Evolutionary conservation across 2,113 vertebrate species (phyloP), one percentile per base, ranked within the genome.

Genomic region (Petromus typicus): DNA sequence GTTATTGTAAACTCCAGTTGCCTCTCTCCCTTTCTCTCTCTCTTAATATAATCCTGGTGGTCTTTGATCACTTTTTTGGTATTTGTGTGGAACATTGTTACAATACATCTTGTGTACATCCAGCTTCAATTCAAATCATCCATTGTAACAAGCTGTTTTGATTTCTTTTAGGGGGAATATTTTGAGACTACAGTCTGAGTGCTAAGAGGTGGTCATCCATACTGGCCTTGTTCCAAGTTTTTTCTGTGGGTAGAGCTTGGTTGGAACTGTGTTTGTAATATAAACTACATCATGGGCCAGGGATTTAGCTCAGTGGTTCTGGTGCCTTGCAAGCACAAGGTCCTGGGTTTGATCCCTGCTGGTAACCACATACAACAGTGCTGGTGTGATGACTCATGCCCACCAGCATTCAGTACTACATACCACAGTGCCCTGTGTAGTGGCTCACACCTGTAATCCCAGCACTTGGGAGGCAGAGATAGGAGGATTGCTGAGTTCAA

Each of bases 191-290:
- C 3, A 54, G 7, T 87, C 43, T 89, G 89, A 64, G 48, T 57
- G 14, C 40, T 30, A 27, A 78, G 32, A 57, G n/a, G 27, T 30
- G 12, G 37, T 84, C 34, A 63, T n/a, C 40, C 32, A 32, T 51
- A 16, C 45, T 69, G n/a, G 43, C 69, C 11, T 69, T 66, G n/a
- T 93, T 76, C 25, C 16, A 64, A 66, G n/a, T 40, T 71, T 54
- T 86, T 82, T 86, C 5, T 83, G 45, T 56, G 34, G 9, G 75
- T 27, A 66, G 37, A 91, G 32, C 75, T 95, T 69, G 43, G 64
- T 95, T 69, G 43, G 64, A 90, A 87, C 51, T 89, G 10, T 59
- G 8, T 90, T 91, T 75, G 89, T 75, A 54, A 61, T 79, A 16
- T 71, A 86, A 85, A 86, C 73, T 43, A 81, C 13, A 37, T 80